A percentile compares a stretch with the other conserved stretches of the same genome.
Conservation (phyloP, 2,113 vertebrate genomes). For the Laticauda laticaudata region DNA sequence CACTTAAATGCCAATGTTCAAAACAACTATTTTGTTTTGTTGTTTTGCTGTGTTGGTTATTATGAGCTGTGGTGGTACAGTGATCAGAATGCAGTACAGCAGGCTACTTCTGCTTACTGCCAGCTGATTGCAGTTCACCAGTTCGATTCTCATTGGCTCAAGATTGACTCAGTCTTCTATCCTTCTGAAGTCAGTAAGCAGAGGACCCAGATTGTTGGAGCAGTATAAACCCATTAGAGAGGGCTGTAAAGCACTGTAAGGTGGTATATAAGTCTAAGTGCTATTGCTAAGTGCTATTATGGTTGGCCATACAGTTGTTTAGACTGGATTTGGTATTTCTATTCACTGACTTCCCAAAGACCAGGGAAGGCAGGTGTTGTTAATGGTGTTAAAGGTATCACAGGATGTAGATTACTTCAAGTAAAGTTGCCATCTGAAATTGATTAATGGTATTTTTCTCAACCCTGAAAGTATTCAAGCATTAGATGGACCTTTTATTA, state of each 20-base stretch:
- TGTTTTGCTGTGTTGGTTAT: background rate
- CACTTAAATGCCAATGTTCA: background rate
- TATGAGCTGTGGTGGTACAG: too few species aligned
- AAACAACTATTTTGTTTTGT: background rate
- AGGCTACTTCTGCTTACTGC: too few species aligned
- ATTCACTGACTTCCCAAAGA: background rate
- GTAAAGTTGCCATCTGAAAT: background rate
- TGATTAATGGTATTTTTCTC: background rate
- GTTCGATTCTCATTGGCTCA: too few species aligned
- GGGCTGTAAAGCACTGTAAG: too few species aligned
- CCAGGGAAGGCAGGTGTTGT: background rate
- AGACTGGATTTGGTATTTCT: background rate
- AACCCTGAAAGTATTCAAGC: background rate
- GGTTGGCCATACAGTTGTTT: background rate
- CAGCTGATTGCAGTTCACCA: too few species aligned
- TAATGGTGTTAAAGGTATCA: background rate
- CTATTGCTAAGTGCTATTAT: background rate
- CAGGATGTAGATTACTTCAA: background rate
- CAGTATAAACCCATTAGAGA: too few species aligned
- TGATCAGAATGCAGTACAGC: too few species aligned
- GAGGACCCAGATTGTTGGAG: too few species aligned
- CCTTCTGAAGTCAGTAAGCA: too few species aligned
- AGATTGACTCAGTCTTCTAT: too few species aligned
- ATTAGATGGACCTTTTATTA: background rate
- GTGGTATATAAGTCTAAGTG: too few species aligned